A percentile compares a stretch with the other conserved stretches of the same genome.
Evolutionary conservation across 2,797 vertebrate genomes (phyloP).

Genomic region (Poecilia wingei): DNA sequence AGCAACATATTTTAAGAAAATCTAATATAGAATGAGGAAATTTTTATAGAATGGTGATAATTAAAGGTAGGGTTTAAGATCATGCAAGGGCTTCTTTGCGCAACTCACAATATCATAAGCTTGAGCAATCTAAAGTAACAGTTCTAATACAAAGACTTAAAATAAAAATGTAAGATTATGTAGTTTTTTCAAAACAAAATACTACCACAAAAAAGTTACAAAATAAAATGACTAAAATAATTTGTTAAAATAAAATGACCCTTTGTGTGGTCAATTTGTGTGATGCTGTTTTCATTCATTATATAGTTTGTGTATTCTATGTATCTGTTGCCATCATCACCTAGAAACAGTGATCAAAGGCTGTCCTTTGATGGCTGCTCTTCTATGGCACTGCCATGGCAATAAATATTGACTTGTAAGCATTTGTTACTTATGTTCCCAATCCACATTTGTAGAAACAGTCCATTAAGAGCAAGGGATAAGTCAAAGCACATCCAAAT

Average conservation of each 20-base stretch:
- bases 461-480: not conserved
- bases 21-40: not conserved
- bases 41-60: not conserved
- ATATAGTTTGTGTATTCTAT: not conserved
- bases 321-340: not conserved
- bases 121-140: not conserved
- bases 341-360: constrained; percentile 9
- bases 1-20: not conserved
- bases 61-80: not conserved
- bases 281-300: not conserved
- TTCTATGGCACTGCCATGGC: not conserved
- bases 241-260: not conserved
- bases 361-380: constrained; percentile 2
- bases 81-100: not conserved
- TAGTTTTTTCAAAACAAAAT: not conserved
- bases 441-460: constrained; percentile 1
- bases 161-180: not conserved
- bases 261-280: not conserved
- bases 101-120: not conserved
- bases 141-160: not conserved
- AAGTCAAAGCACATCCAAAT: not conserved
- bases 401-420: constrained; percentile 13
- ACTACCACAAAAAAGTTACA: not conserved
- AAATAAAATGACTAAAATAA: no score
- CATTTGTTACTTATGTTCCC: constrained; percentile 15